Percentiles rank a stretch among this genome's conserved stretches.
phyloP scores from a whole-genome alignment of 1,140 invertebrate species.

The Rhysida immarginata region DNA sequence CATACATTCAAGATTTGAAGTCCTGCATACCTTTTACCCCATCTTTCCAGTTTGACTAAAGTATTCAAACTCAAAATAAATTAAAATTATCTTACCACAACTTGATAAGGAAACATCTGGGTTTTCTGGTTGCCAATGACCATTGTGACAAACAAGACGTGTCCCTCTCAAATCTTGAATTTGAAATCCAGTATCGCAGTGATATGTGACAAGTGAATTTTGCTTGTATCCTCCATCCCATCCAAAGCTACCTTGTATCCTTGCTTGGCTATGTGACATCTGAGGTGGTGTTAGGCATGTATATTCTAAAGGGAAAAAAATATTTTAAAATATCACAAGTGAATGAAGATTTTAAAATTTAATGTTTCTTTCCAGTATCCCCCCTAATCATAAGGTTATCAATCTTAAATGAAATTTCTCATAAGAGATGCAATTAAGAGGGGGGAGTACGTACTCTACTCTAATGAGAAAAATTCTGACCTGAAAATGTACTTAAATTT shows the following conservation, averaged over 20 bases:
- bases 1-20: not conserved
- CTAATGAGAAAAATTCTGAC: not conserved
- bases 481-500: not conserved
- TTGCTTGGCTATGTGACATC: not conserved
- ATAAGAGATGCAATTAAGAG: not conserved
- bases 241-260: not conserved
- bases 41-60: not conserved
- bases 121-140: constrained; percentile 2
- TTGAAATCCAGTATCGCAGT: not conserved
- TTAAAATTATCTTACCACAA: not conserved
- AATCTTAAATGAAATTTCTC: not conserved
- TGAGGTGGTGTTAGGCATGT: constrained; percentile 4
- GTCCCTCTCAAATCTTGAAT: not conserved
- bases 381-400: not conserved
- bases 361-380: not conserved
- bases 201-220: not conserved
- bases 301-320: not conserved
- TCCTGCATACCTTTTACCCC: not conserved
- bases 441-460: not conserved
- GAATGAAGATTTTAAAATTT: not conserved
- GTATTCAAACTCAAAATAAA: not conserved
- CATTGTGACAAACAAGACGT: constrained; percentile 6
- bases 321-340: too few species aligned
- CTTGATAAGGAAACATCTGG: not conserved
- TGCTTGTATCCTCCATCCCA: constrained; percentile 4